Base-by-base conservation (phyloP, 1,140 invertebrate species). In the Drosophila nasuta region DNA sequence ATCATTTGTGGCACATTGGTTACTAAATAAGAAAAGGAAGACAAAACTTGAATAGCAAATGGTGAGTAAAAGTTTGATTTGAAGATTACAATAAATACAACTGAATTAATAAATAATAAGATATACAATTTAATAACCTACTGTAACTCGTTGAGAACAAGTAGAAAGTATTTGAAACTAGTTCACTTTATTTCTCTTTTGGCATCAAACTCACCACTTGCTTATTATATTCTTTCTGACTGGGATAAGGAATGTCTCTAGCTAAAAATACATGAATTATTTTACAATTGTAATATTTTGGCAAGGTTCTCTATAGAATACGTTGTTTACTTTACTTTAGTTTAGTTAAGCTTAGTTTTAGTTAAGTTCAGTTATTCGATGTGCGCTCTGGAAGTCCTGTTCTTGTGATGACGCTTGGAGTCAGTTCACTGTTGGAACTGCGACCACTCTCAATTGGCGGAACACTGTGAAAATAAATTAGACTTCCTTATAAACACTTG, bases 401-500 rank as follows among this genome's bases (percentile, higher is more conserved):
- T 51, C 91, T 83, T n/a, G 92, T 92, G 46, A 92, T 92, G 2
- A 92, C 92, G 54, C 91, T 92, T 5, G 91, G 90, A 13, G 90
- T 79, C 35, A 92, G 80, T 49, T 92, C 91, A 28, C 76, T 83
- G 41, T 85, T 92, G 35, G 80, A 65, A 8, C 77, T 72, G 5
- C 91, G 77, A 25, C 77, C 75, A 56, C 64, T 79, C 67, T 92
- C 92, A 43, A 92, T 91, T 52, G 86, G 69, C 63, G 91, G 81
- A 6, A 92, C 89, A 38, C 92, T 92, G 63, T 30, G 67, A 5
- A 25, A 43, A 35, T 8, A 20, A 28, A 49, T 0, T 5, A 4
- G 2, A 10, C 11, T 15, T 2, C 0, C 11, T 8, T 10, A 38
- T 38, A 38, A 38, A 2, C 10, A 38, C 35, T 8, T 38, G 35